Base-by-base conservation (phyloP, 2,888 invertebrate genomes). In the Clunio marinus region DNA sequence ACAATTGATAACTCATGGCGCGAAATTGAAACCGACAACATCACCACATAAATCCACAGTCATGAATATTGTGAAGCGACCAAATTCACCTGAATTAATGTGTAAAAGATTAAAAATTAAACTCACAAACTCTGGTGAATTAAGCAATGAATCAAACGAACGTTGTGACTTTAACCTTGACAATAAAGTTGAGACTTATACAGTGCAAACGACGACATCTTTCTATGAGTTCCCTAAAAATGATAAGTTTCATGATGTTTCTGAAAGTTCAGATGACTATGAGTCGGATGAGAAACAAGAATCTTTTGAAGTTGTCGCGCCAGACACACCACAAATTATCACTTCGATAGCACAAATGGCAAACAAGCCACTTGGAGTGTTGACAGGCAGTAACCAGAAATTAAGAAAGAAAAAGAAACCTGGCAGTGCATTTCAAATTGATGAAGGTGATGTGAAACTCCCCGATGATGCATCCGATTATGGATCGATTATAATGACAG, bases 401-500 rank as follows among this genome's bases (percentile, higher is more conserved):
- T 5, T 2, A 8, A 32, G 28, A 4, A 57, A 57, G 17, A 57
- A 67, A 24, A 65, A 65, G 25, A 67, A 67, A n/a, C 27, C 10
- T 22, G 27, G 37, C 0, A 8, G 10, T 2, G 51, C n/a, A 1
- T 7, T 5, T 2, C 28, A 58, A 55, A 0, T 58, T 24, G 58
- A 58, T 22, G 68, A 45, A 37, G 25, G 8, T 7, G 32, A 24
- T 57, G 57, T 7, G 4, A n/a, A 57, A 10, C 2, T 8, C 2
- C 5, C 3, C 15, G 57, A n/a, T 13, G 57, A 25, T n/a, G 41
- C 17, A 15, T 27, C 27, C 13, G 41, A 25, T 8, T 2, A 41
- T 4, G 68, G 68, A 5, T 58, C 68, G 17, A 58, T 68, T 57
- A 41, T 58, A 5, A 41, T 41, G 57, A 41, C 68, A 4, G 20